phyloP scores from a whole-genome alignment of 2,888 invertebrate species.

The Chaitophorus viminalis region DNA sequence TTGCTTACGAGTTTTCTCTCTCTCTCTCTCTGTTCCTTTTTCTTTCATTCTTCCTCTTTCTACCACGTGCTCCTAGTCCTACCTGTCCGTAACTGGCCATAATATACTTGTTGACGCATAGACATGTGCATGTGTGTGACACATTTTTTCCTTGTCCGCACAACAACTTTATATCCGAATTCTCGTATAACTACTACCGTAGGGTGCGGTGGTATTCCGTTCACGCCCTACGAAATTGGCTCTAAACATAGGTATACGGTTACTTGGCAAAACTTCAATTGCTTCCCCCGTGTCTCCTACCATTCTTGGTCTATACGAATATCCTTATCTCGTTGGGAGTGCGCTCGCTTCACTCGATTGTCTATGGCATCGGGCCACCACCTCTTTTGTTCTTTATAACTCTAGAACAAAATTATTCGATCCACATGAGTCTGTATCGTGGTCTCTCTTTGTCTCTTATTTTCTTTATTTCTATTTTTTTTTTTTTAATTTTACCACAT shows the following conservation, averaged over 20 bases:
- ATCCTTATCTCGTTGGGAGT: constrained; percentile 28
- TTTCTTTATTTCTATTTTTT: constrained; percentile 1
- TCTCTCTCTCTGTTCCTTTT: neutral
- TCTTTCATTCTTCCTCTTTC: too few relatives aligned
- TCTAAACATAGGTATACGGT: constrained; percentile 41
- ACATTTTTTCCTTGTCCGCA: constrained; percentile 16
- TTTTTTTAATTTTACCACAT: neutral
- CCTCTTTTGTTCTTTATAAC: constrained; percentile 56
- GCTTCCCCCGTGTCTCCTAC: neutral
- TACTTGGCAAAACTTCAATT: constrained; percentile 60
- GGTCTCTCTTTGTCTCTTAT: constrained; percentile 20
- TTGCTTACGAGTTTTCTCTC: neutral
- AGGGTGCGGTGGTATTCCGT: neutral
- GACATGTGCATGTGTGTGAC: constrained; percentile 6
- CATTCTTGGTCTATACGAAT: too few relatives aligned
- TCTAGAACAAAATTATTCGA: constrained; percentile 52
- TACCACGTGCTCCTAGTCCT: too few relatives aligned
- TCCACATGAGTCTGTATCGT: constrained; percentile 36
- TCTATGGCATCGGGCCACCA: constrained; percentile 58
- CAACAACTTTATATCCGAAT: constrained; percentile 11
- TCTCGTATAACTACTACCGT: neutral
- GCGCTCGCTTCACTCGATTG: constrained; percentile 37
- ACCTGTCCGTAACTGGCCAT: neutral
- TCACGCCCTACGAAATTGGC: constrained; percentile 17
- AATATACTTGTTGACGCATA: constrained; percentile 42